Base-by-base conservation (phyloP, 2,888 invertebrate species). In the Drosophila anomalata region DNA sequence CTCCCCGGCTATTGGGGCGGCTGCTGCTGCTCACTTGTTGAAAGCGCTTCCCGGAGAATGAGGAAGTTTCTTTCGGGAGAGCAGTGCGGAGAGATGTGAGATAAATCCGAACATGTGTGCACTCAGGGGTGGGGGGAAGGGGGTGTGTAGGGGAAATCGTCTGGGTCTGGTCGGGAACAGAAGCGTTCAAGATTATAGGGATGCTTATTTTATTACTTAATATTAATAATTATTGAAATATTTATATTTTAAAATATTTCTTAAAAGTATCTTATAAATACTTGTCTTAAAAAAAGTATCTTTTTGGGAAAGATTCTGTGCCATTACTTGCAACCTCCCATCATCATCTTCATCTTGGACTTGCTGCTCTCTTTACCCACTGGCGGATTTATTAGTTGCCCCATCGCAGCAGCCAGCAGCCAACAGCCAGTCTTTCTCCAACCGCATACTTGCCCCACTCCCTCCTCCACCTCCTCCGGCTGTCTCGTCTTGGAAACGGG, bases 331-430 rank as follows among this genome's bases (percentile, higher is more conserved):
- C 60, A 68, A 51, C 39, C 17, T 17, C 53, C 54, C 54, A 57
- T 68, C 65, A 74, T 58, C 65, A 74, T 58, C 68, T 73, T 66
- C 79, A 78, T 14, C 7, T 47, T 6, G 7, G 72, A 75, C 74
- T 80, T 77, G 76, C 69, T 85, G 88, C 89, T 89, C 88, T 88
- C 87, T 87, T 88, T 88, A 88, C 88, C 89, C 88, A 88, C 88
- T 88, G 88, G 76, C 87, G 83, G 89, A 86, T 88, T 89, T 88
- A 81, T 89, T 87, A 81, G 73, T 78, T 79, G 82, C 61, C 73
- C 79, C 71, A 72, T 72, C 55, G 62, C 67, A 58, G 73, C 71
- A 58, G 55, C 67, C 69, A 56, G 50, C 60, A 69, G 65, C 67
- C 69, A 56, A 47, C 60, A 69, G 65, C 78, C 29, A 29, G 73